A percentile compares a stretch with the other conserved stretches of the same genome.
These are phyloP conservation scores for Pterobdella sp. DNA, from an alignment of 2,888 invertebrate genomes.

Conservation along the genomic window DNA sequence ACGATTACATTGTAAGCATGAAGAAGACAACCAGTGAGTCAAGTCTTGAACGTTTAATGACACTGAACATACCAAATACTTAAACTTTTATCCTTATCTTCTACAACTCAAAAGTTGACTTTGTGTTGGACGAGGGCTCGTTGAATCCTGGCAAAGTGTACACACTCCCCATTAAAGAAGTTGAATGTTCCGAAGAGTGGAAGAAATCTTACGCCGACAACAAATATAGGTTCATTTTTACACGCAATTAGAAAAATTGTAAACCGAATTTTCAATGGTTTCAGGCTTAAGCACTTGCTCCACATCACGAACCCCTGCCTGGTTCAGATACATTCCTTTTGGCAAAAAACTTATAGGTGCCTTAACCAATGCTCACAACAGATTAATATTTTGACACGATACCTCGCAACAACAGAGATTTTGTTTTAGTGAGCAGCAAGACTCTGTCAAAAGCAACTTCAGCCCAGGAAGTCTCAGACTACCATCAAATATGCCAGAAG, in stretches of 20 bases:
- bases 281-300: constrained; percentile 15
- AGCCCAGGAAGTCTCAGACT: constrained; percentile 22
- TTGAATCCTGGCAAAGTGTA: constrained; percentile 3
- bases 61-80: not conserved
- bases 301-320: constrained; percentile 27
- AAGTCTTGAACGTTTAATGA: not conserved
- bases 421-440: constrained; percentile 19
- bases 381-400: not conserved
- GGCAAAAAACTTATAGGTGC: constrained; percentile 24
- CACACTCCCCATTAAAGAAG: constrained; percentile 20
- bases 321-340: constrained; percentile 21
- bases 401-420: constrained; percentile 6
- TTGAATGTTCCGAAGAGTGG: not conserved
- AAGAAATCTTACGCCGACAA: not conserved
- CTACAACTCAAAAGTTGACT: constrained; percentile 15
- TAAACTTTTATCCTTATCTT: not conserved
- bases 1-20: constrained; percentile 76
- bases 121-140: constrained; percentile 21
- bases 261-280: not conserved
- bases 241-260: not conserved
- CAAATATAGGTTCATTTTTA: not conserved
- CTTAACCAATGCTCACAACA: not conserved
- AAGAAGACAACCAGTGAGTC: constrained; percentile 66
- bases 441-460: not conserved
- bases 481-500: constrained; percentile 13